Conservation (phyloP, 2,888 invertebrate genomes). For the Dynastes tityus region DNA sequence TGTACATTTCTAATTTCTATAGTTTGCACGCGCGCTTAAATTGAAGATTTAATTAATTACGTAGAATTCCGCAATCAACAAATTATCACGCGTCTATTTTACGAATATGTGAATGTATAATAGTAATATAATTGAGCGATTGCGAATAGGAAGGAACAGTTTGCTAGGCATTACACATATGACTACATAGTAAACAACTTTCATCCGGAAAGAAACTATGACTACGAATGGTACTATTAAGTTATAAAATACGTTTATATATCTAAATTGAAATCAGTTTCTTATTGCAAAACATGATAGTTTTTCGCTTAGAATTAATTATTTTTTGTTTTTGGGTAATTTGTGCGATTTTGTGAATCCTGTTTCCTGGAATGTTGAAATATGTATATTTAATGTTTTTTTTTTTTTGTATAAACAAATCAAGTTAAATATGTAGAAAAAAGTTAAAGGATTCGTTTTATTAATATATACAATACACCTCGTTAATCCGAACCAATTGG, state of each 20-base stretch:
- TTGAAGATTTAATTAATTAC: not conserved
- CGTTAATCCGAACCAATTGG: too few relatives aligned
- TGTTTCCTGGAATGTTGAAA: too few relatives aligned
- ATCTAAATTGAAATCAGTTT: not conserved
- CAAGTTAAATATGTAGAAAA: too few relatives aligned
- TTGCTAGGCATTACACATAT: not conserved
- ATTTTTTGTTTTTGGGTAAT: too few relatives aligned
- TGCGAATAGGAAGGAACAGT: not conserved
- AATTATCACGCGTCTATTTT: not conserved
- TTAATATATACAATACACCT: too few relatives aligned
- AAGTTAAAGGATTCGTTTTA: too few relatives aligned
- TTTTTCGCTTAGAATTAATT: too few relatives aligned
- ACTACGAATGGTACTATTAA: not conserved
- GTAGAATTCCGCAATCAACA: not conserved
- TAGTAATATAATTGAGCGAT: not conserved
- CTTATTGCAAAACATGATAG: too few relatives aligned
- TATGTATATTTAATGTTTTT: too few relatives aligned
- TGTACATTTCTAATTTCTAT: not conserved
- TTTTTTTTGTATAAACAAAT: too few relatives aligned
- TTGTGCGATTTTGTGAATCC: too few relatives aligned
- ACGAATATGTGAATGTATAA: not conserved
- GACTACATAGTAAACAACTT: not conserved
- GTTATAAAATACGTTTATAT: not conserved
- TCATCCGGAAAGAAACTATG: slow-evolving; percentile 10
- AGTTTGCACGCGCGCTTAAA: not conserved